A percentile compares a stretch with the other conserved stretches of the same genome.
Evolutionary conservation across 2,888 invertebrate genomes (phyloP).

Genomic region (Charanyca ferruginea): DNA sequence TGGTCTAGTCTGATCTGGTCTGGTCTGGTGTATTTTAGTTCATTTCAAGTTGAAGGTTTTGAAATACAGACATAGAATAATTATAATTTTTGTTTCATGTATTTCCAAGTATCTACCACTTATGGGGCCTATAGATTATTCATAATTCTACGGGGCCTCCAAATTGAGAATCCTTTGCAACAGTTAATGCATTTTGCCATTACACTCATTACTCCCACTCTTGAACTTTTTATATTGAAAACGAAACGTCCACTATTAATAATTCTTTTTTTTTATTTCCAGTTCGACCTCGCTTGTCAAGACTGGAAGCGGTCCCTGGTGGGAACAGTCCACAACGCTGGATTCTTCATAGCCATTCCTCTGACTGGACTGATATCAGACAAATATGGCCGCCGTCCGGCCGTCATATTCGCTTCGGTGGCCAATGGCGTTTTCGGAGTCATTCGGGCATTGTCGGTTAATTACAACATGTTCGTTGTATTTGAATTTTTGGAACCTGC

Average conservation of each 20-base stretch:
- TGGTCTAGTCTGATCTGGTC: no score
- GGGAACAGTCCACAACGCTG: slow-evolving; percentile 94
- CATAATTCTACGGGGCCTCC: no score
- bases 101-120: no score
- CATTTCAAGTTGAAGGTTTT: no score
- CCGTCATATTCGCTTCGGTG: slow-evolving; percentile 91
- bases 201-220: not conserved
- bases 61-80: not conserved
- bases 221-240: no score
- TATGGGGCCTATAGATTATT: no score
- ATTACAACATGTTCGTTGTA: slow-evolving; percentile 91
- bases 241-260: not conserved
- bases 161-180: no score
- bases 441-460: slow-evolving; percentile 90
- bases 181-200: not conserved
- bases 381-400: slow-evolving; percentile 92
- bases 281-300: slow-evolving; percentile 93
- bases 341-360: slow-evolving; percentile 94
- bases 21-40: no score
- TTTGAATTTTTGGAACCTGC: slow-evolving; percentile 92
- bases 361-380: slow-evolving; percentile 94
- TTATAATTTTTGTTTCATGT: not conserved
- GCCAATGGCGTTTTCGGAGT: slow-evolving; percentile 90
- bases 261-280: slow-evolving; percentile 67
- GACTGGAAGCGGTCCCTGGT: slow-evolving; percentile 94